A percentile compares a stretch with the other conserved stretches of the same genome.
Conservation (phyloP, 2,888 invertebrate genomes). For the Hetaerina titia region DNA sequence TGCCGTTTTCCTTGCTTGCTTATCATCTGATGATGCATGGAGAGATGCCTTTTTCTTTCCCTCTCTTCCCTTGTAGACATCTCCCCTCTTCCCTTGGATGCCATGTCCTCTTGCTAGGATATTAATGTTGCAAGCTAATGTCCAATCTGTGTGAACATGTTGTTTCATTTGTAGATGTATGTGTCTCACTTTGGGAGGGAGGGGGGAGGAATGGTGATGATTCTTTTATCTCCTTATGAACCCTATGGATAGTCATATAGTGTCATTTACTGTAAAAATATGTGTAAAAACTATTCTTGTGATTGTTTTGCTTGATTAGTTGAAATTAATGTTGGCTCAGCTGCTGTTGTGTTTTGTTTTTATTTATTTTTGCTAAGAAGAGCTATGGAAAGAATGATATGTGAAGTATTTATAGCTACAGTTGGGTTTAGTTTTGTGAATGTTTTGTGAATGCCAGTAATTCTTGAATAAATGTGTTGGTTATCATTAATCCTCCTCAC, state of each 20-base stretch:
- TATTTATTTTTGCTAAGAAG: not conserved
- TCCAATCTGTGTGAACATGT: not conserved
- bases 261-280: not conserved
- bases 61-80: not conserved
- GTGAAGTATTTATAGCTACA: not conserved
- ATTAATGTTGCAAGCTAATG: not conserved
- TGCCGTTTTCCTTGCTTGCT: not conserved
- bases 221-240: not conserved
- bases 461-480: not conserved
- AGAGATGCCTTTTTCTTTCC: not conserved
- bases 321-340: not conserved
- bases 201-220: not conserved
- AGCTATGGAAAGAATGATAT: not conserved
- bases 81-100: not conserved
- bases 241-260: not conserved
- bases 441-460: not conserved
- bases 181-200: constrained; percentile 24
- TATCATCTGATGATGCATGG: not conserved
- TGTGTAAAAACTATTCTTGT: not conserved
- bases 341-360: not conserved
- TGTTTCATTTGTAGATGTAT: not conserved
- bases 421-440: not conserved
- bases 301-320: not conserved
- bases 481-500: not conserved
- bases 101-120: not conserved